These are phyloP conservation scores for Progne subis DNA, from an alignment of 2,113 vertebrate species.

Conservation along the genomic window DNA sequence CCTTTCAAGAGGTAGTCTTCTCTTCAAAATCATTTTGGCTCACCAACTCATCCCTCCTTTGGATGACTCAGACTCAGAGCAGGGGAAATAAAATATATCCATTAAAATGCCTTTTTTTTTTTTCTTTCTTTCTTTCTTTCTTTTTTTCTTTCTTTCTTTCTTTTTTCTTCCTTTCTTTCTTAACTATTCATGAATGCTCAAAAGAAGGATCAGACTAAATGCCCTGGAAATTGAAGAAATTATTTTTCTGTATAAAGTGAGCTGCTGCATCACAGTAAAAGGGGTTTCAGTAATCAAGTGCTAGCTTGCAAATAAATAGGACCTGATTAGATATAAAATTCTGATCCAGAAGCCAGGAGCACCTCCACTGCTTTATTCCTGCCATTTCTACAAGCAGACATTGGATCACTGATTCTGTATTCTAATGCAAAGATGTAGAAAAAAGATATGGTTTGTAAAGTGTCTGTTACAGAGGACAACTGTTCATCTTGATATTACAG, in stretches of 20 bases:
- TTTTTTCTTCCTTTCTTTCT: background rate
- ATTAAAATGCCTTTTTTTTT: background rate
- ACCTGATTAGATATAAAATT: background rate
- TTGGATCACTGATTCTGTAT: background rate
- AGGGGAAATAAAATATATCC: background rate
- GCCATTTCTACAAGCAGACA: background rate
- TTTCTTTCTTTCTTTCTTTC: background rate
- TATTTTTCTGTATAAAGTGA: background rate
- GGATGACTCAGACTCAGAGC: background rate
- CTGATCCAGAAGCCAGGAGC: background rate
- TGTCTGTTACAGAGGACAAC: background rate
- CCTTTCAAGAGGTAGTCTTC: background rate
- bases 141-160: background rate
- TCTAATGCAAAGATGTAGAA: background rate
- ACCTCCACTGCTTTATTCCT: background rate
- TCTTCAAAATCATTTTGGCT: background rate
- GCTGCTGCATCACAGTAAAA: background rate
- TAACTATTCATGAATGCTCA: background rate
- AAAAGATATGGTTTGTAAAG: background rate
- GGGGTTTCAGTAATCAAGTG: background rate
- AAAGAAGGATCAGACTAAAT: background rate
- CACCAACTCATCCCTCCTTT: background rate
- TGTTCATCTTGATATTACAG: background rate
- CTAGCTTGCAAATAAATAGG: background rate
- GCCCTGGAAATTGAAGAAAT: background rate